These are phyloP conservation scores for Setophaga kirtlandii DNA, from an alignment of 2,113 vertebrate species.

Conservation along the genomic window DNA sequence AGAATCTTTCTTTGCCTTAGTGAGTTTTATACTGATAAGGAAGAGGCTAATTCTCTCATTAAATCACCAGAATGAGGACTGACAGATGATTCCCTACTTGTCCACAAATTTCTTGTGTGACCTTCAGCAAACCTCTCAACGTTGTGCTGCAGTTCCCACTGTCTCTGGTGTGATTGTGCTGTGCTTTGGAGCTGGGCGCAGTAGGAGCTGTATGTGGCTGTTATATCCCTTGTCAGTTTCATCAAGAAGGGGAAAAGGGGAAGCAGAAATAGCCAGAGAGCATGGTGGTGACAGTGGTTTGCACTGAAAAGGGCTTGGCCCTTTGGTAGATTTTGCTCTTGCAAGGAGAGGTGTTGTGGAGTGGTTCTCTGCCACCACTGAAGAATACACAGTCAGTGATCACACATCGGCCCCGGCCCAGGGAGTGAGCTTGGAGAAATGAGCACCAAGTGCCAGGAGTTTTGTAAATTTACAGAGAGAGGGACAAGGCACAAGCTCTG, in stretches of 20 bases:
- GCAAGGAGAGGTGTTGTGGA: not conserved
- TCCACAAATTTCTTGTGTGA: not conserved
- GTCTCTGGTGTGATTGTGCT: not conserved
- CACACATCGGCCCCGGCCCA: not conserved
- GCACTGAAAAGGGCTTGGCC: not conserved
- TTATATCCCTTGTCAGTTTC: not conserved
- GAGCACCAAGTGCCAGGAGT: not conserved
- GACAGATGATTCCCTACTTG: constrained; percentile 8
- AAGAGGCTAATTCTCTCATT: constrained; percentile 21
- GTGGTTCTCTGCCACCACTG: not conserved
- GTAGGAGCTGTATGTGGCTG: rapidly evolving
- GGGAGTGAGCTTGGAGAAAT: not conserved
- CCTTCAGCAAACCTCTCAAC: constrained; percentile 30
- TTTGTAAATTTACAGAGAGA: not conserved
- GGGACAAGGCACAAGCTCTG: not conserved
- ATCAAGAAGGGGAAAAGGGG: not conserved
- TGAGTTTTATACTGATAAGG: not conserved
- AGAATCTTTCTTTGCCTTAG: constrained; percentile 20
- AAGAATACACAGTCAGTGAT: not conserved
- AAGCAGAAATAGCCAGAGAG: not conserved
- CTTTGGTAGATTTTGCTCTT: not conserved
- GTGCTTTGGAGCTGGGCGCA: not conserved
- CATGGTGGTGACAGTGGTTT: not conserved
- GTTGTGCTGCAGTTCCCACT: not conserved
- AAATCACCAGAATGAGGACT: not conserved